Evolutionary conservation across 1,140 invertebrate species (phyloP).

Genomic region (Cherax destructor): DNA sequence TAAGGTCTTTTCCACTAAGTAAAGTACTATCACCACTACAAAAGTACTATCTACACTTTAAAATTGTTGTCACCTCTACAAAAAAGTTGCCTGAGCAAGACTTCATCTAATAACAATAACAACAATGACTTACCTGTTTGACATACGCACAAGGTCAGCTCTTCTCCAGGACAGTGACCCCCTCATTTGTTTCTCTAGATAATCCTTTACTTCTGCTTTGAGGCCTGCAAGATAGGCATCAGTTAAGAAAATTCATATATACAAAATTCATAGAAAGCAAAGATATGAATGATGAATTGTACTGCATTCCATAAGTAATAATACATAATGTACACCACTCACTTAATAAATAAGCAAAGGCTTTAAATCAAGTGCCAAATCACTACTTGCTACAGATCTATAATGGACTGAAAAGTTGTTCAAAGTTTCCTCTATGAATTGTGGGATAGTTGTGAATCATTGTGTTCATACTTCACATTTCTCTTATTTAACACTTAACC

Average conservation of each 20-base stretch:
- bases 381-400: too few relatives aligned
- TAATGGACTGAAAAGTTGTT: too few relatives aligned
- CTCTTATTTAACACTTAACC: too few relatives aligned
- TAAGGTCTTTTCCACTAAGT: too few relatives aligned
- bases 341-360: too few relatives aligned
- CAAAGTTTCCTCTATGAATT: too few relatives aligned
- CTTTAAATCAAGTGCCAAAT: too few relatives aligned
- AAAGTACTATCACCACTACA: too few relatives aligned
- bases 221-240: constrained; percentile 74
- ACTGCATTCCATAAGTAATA: neutral
- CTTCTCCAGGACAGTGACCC: constrained; percentile 85
- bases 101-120: neutral
- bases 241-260: neutral
- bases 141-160: constrained; percentile 70
- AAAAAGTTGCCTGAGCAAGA: too few relatives aligned
- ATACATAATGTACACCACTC: neutral
- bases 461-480: too few relatives aligned
- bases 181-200: constrained; percentile 90
- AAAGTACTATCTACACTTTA: neutral
- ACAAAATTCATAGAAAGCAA: neutral
- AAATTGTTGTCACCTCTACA: too few relatives aligned
- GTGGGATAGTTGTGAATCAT: too few relatives aligned
- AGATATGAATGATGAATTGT: neutral
- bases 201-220: constrained; percentile 88
- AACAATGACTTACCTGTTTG: constrained; percentile 57